These are phyloP conservation scores for Drosophila parvula DNA, from an alignment of 1,140 invertebrate genomes.

Conservation along the genomic window DNA sequence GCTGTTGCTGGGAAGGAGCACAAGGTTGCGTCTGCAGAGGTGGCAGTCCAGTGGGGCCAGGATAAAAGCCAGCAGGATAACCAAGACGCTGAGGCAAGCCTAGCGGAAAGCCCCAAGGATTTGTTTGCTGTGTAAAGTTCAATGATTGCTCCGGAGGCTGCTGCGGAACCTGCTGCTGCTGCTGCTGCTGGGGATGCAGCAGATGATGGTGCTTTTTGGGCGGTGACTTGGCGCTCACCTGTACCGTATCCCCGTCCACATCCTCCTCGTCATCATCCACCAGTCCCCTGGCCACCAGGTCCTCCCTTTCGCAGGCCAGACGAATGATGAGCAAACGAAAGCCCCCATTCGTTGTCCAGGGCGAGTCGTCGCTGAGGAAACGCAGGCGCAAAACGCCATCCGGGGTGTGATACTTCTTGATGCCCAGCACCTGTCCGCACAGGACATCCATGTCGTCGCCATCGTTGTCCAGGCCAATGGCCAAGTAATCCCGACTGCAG, in stretches of 20 bases:
- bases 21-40: conserved; percentile 11
- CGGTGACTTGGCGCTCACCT: conserved; percentile 56
- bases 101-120: conserved; percentile 2
- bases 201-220: conserved; percentile 58
- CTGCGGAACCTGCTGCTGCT: conserved; percentile 20
- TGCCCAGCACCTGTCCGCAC: conserved; percentile 85
- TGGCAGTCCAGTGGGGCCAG: neutral
- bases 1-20: conserved; percentile 16
- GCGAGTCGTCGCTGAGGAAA: conserved; percentile 79
- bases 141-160: conserved; percentile 3
- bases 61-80: conserved; percentile 30
- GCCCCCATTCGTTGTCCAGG: conserved; percentile 83
- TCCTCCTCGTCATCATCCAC: conserved; percentile 27
- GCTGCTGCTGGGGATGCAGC: conserved; percentile 36
- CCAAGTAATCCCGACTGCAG: conserved; percentile 85
- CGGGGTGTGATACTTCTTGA: conserved; percentile 84
- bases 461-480: conserved; percentile 73
- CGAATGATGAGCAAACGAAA: conserved; percentile 85
- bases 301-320: conserved; percentile 80
- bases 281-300: conserved; percentile 53
- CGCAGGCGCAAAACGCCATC: conserved; percentile 84
- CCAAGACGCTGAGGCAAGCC: conserved; percentile 6
- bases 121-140: conserved; percentile 37
- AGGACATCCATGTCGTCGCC: conserved; percentile 81
- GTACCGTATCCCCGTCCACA: conserved; percentile 60